These are phyloP conservation scores for Hipposideros larvatus DNA, from an alignment of 2,797 vertebrate species.

Conservation along the genomic window DNA sequence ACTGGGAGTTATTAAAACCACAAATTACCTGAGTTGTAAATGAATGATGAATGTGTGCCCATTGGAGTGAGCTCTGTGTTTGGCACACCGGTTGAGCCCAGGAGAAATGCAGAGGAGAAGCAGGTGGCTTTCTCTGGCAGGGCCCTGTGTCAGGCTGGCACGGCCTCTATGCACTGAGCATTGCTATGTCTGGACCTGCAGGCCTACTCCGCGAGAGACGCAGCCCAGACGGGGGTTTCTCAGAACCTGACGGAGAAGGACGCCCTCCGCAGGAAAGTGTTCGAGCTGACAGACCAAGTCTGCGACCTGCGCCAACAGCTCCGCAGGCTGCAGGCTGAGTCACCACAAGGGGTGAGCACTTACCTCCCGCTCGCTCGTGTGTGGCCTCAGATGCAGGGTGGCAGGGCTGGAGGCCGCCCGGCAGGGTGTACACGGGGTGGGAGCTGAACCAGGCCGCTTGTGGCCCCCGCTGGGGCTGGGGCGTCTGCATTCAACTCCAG, in stretches of 20 bases:
- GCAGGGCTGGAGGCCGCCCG: fast-evolving
- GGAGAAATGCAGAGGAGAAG: no score
- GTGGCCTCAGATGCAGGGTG: background rate
- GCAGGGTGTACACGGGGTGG: background rate
- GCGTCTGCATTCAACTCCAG: fast-evolving
- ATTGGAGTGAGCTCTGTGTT: fast-evolving
- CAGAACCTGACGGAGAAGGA: conserved; percentile 93
- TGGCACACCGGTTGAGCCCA: fast-evolving
- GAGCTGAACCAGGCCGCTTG: fast-evolving
- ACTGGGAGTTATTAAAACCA: background rate
- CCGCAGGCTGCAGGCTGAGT: background rate
- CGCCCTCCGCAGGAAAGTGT: conserved; percentile 90
- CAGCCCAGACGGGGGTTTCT: conserved; percentile 91
- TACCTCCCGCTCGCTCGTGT: fast-evolving
- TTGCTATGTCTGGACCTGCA: conserved; percentile 60
- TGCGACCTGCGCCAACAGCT: conserved; percentile 86
- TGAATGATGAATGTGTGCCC: fast-evolving
- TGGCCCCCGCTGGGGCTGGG: background rate
- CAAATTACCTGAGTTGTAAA: fast-evolving
- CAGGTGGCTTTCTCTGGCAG: background rate
- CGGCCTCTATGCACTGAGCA: background rate
- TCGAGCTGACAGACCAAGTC: conserved; percentile 91
- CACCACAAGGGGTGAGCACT: conserved; percentile 75
- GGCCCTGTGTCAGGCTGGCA: fast-evolving
- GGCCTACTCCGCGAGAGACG: conserved; percentile 92